Evolutionary conservation across 2,797 vertebrate species (phyloP), one percentile per base, ranked within the genome.

Genomic region (Botia kubotai): DNA sequence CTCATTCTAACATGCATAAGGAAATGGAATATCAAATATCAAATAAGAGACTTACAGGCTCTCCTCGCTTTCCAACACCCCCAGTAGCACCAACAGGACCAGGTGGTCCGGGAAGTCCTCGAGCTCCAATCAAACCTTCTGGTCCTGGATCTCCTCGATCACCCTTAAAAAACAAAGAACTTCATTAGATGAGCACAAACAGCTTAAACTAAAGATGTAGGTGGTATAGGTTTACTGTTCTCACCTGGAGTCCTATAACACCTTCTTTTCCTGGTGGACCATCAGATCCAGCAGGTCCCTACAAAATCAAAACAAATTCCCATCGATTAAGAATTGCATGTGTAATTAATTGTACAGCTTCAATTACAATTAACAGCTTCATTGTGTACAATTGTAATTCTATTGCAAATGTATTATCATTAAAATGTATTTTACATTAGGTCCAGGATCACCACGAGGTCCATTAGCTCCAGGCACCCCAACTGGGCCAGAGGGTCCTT

Each of bases 191-290:
- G 26, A 23, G 13, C 36, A 53, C 4, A 4, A 39, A 1, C 62
- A 11, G 21, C 4, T 65, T 57, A 36, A 6, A 82, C 6, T 52
- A 29, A 2, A 8, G 21, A 0, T 80, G 82, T 12, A 14, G 0
- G 29, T 33, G 3, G 2, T 10, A 16, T 7, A 72, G 46, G 53
- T 78, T 52, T 72, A 10, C 14, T 29, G 14, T 62, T 75, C 95
- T 93, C 93, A 99, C 98, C 86, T 96, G 93, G 86, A 95, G 94
- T 86, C 98, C 98, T 23, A 96, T 85, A 86, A 94, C 87, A 79
- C 98, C 98, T 52, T 98, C 97, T 86, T 96, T 95, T 84, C 98
- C 98, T 82, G 98, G 97, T 14, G 96, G 95, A 0, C 98, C 98
- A 0, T 99, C 98, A 82, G 97, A 95, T 71, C 98, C 98, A 88